A percentile compares a stretch with the other conserved stretches of the same genome.
These are phyloP conservation scores for Rhinoraja longicauda DNA, from an alignment of 2,797 vertebrate genomes.

Conservation along the genomic window DNA sequence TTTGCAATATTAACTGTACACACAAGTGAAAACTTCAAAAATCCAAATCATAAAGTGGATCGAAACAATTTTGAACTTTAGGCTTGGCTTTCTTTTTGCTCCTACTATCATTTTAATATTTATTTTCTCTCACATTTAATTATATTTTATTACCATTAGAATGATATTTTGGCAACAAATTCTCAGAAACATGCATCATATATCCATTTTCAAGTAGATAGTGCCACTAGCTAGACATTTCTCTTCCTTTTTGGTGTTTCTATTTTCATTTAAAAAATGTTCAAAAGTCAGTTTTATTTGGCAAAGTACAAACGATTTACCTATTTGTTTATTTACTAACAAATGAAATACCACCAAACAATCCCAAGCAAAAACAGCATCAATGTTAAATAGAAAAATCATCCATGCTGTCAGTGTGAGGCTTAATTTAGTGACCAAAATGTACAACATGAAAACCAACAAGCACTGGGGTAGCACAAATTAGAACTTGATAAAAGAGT, in stretches of 20 bases:
- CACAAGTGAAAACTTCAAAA: background rate
- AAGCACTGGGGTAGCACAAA: no score
- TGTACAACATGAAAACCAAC: no score
- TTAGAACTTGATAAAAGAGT: no score
- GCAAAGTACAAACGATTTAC: background rate
- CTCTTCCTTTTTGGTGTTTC: background rate
- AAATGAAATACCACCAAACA: background rate
- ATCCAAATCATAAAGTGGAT: background rate
- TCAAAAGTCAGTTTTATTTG: background rate
- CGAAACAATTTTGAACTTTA: background rate
- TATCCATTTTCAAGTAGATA: background rate
- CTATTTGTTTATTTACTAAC: background rate
- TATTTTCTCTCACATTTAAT: background rate
- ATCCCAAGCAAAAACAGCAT: background rate
- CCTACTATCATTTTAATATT: background rate
- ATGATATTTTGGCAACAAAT: background rate
- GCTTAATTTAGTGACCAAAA: no score
- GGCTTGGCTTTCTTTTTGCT: background rate
- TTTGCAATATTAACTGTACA: background rate
- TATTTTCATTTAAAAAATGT: background rate
- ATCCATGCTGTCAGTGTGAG: background rate
- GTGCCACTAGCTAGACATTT: no score
- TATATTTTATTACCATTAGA: background rate
- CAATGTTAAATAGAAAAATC: background rate
- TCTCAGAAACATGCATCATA: background rate